Percentiles rank a stretch among this genome's conserved stretches.
Evolutionary conservation across 2,888 invertebrate genomes (phyloP).

Genomic region (Calliopum simillimum): DNA sequence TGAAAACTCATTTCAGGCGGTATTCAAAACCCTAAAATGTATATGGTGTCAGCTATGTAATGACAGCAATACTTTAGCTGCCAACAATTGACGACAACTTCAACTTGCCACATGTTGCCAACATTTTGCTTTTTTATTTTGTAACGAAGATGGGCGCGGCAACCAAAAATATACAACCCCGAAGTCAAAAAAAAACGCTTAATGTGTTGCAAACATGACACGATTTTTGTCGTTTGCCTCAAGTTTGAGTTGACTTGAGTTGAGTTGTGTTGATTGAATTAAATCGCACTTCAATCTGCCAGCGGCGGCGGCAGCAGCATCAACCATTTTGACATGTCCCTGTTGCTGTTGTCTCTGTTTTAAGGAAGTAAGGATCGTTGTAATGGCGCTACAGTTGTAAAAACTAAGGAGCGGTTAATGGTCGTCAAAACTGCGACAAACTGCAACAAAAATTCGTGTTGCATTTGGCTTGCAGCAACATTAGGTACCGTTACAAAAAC

Average conservation of each 20-base stretch:
- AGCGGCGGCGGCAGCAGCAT: neutral
- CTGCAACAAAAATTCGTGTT: too few species aligned
- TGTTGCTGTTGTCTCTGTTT: neutral
- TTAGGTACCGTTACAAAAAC: too few species aligned
- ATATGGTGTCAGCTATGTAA: constrained; percentile 13
- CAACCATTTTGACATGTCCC: neutral
- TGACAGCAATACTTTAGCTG: constrained; percentile 33
- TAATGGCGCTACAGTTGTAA: too few species aligned
- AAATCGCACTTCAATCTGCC: neutral
- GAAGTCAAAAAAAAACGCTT: neutral
- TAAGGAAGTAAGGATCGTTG: too few species aligned
- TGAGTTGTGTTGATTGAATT: constrained; percentile 5
- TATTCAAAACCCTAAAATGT: constrained; percentile 26
- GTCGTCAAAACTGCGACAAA: too few species aligned
- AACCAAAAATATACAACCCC: neutral
- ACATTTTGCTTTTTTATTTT: neutral
- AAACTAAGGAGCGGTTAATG: too few species aligned
- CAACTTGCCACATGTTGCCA: neutral
- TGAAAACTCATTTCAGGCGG: too few species aligned
- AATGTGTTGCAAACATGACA: constrained; percentile 3
- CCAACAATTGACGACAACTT: constrained; percentile 1
- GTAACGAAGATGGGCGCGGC: constrained; percentile 2
- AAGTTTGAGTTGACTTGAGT: neutral
- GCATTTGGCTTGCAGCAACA: too few species aligned
- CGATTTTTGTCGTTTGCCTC: constrained; percentile 16